These are phyloP conservation scores for Charina bottae DNA, from an alignment of 2,113 vertebrate species.

Conservation along the genomic window DNA sequence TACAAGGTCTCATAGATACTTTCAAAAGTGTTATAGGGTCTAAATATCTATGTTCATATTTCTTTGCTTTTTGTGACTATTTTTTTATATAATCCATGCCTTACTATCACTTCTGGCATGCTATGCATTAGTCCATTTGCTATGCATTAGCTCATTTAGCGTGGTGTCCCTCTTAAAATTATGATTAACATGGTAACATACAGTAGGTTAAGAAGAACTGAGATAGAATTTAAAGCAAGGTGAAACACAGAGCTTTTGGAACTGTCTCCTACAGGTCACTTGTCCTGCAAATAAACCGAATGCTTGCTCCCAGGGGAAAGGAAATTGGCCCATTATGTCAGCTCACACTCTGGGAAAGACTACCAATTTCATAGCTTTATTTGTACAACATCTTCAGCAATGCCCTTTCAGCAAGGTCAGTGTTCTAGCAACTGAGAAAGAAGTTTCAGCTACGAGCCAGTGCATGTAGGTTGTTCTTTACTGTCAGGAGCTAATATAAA, in stretches of 20 bases:
- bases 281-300: slow-evolving; percentile 64
- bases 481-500: slow-evolving; percentile 47
- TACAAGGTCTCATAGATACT: not conserved
- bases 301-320: slow-evolving; percentile 70
- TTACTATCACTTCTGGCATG: not conserved
- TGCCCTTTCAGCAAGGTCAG: slow-evolving; percentile 72
- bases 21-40: not conserved
- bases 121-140: not conserved
- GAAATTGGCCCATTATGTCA: slow-evolving; percentile 70
- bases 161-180: slow-evolving; percentile 14
- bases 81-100: not conserved
- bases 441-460: slow-evolving; percentile 59
- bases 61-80: not conserved
- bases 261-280: slow-evolving; percentile 69
- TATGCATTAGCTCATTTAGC: accelerated
- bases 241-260: slow-evolving; percentile 49
- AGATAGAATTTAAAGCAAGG: slow-evolving; percentile 70
- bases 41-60: not conserved
- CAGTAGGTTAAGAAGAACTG: slow-evolving; percentile 58
- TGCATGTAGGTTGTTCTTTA: slow-evolving; percentile 47
- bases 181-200: slow-evolving; percentile 54
- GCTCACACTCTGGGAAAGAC: slow-evolving; percentile 71
- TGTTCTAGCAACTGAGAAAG: slow-evolving; percentile 66
- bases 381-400: slow-evolving; percentile 51
- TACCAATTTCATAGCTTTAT: slow-evolving; percentile 42